Base-by-base conservation (phyloP, 2,113 vertebrate species). In the Arvicanthis niloticus region DNA sequence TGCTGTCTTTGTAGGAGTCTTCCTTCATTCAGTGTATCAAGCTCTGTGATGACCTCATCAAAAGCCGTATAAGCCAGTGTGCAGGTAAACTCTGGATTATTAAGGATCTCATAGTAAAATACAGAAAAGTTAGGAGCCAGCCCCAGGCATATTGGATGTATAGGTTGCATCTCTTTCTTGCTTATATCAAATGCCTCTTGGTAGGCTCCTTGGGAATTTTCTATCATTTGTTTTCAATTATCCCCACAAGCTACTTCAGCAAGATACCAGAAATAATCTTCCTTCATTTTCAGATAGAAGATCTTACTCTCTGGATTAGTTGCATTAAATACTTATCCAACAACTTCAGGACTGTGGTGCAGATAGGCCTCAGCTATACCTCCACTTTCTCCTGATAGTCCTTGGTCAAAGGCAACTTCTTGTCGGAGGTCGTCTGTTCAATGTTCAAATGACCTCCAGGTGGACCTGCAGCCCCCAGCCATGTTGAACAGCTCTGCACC, bases 251-350 rank as follows among this genome's bases (percentile, higher is more conserved):
- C 99, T 96, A 99, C 99, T 98, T 99, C 99, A 97, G 99, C 99
- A 90, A 99, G 99, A 98, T 99, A 99, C 98, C 99, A 99, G 98
- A 99, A 99, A 97, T 99, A 99, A 97, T 99, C 99, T 75, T 99
- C 99, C 97, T 99, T 99, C 99, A 99, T 99, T 99, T 99, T 99
- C 98, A 99, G 98, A 98, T 99, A 99, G 84, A 99, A 99, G 84
- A 99, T 99, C 98, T 99, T 99, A 98, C 99, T 99, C 98, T 99
- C 99, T 42, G 99, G 80, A 85, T 98, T 98, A 98, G 97, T 98
- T 97, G 99, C 98, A 99, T 99, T 99, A 99, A 99, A 98, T 98
- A 98, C 86, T 99, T 98, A 97, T 99, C 98, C 99, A 99, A 98
- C 97, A 99, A 98, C 95, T 98, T 97, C 95, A 99, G 98, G 85